Percentiles rank a stretch among this genome's conserved stretches.
Conservation (phyloP, 2,797 vertebrate genomes). For the Melanogrammus aeglefinus region DNA sequence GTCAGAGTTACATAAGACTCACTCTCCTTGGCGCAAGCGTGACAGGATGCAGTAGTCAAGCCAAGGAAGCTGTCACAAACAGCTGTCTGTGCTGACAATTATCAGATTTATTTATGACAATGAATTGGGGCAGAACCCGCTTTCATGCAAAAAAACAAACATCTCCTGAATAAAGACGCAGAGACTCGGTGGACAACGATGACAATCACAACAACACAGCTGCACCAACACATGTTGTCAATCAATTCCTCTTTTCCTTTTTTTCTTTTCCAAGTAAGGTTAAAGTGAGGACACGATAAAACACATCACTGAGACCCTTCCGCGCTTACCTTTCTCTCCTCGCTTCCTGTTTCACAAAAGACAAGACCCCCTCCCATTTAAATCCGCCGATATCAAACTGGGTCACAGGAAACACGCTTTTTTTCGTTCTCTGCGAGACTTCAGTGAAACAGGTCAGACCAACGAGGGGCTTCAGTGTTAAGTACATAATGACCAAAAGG, state of each 20-base stretch:
- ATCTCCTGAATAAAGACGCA: slow-evolving; percentile 68
- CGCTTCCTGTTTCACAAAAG: neutral
- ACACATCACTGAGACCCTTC: slow-evolving; percentile 53
- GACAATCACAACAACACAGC: slow-evolving; percentile 63
- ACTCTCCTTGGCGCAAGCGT: slow-evolving; percentile 86
- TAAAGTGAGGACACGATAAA: slow-evolving; percentile 52
- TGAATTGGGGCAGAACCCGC: slow-evolving; percentile 77
- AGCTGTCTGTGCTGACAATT: slow-evolving; percentile 92
- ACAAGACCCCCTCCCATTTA: neutral
- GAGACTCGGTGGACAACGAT: slow-evolving; percentile 66
- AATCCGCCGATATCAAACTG: neutral
- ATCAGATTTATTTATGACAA: slow-evolving; percentile 84
- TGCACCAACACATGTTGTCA: slow-evolving; percentile 69
- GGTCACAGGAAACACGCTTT: neutral
- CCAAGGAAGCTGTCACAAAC: slow-evolving; percentile 96
- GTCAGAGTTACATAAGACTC: slow-evolving; percentile 89
- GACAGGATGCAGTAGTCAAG: slow-evolving; percentile 92
- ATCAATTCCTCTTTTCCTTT: slow-evolving; percentile 46
- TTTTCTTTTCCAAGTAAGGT: slow-evolving; percentile 61
- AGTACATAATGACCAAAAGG: slow-evolving; percentile 65
- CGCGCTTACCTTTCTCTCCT: slow-evolving; percentile 53
- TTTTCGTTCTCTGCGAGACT: neutral
- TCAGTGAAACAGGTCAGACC: slow-evolving; percentile 17
- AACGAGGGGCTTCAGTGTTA: slow-evolving; percentile 61
- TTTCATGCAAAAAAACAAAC: slow-evolving; percentile 59